Conservation (phyloP, 1,140 invertebrate genomes). For the Ceratosolen fusciceps region DNA sequence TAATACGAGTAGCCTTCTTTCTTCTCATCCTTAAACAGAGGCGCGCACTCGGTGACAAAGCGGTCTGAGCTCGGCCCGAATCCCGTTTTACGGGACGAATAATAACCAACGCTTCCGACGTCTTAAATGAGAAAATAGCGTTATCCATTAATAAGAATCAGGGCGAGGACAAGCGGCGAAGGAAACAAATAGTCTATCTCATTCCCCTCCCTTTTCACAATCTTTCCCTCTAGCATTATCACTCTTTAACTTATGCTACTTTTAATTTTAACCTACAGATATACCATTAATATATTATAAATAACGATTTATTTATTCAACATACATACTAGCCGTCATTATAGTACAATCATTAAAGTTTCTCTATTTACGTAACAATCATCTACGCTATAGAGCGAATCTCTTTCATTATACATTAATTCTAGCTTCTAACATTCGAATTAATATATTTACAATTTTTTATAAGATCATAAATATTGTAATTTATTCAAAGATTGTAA, state of each 20-base stretch:
- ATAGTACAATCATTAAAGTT: too few relatives aligned
- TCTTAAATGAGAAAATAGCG: conserved; percentile 49
- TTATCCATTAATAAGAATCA: conserved; percentile 51
- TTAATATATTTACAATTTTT: too few relatives aligned
- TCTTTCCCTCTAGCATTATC: not conserved
- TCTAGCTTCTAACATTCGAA: too few relatives aligned
- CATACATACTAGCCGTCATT: too few relatives aligned
- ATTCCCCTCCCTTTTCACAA: not conserved
- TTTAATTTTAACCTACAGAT: too few relatives aligned
- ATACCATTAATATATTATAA: too few relatives aligned
- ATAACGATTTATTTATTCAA: too few relatives aligned
- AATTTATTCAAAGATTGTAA: too few relatives aligned
- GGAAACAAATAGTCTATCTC: not conserved
- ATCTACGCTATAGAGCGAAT: too few relatives aligned
- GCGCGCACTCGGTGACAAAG: conserved; percentile 43
- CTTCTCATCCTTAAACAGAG: conserved; percentile 9
- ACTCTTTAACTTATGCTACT: not conserved
- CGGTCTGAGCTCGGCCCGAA: conserved; percentile 12
- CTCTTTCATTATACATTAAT: too few relatives aligned
- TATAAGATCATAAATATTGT: too few relatives aligned
- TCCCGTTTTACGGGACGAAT: conserved; percentile 20
- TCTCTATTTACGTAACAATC: too few relatives aligned
- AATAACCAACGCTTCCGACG: conserved; percentile 43
- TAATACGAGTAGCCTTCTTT: not conserved
- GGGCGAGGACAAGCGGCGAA: not conserved